Percentiles rank a stretch among this genome's conserved stretches.
Evolutionary conservation across 2,113 vertebrate species (phyloP).

Genomic region (Catharus bicknelli): DNA sequence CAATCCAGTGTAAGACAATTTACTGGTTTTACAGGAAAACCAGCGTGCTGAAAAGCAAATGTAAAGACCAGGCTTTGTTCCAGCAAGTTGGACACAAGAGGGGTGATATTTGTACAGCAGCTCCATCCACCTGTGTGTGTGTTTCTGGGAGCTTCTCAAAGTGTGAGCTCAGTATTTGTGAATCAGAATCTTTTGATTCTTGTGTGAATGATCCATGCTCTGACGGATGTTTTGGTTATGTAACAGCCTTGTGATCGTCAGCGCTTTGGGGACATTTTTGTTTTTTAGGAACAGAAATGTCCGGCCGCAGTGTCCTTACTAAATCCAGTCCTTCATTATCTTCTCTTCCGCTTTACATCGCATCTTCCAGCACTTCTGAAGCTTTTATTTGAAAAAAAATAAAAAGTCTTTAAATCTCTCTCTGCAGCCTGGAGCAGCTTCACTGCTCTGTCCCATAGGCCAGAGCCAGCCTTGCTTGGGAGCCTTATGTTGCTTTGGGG

Average conservation of each 20-base stretch:
- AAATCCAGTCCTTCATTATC: slow-evolving; percentile 3
- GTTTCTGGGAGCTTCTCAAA: background rate
- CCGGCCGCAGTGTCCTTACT: background rate
- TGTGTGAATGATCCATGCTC: background rate
- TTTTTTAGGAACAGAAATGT: background rate
- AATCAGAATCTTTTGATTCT: background rate
- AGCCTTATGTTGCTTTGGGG: background rate
- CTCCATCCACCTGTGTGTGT: background rate
- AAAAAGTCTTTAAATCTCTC: background rate
- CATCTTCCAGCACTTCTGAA: background rate
- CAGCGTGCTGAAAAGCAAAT: background rate
- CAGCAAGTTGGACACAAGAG: background rate
- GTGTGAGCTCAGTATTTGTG: background rate
- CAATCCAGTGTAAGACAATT: background rate
- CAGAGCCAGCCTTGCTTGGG: background rate
- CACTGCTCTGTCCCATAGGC: background rate
- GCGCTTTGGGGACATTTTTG: background rate
- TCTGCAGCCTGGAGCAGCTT: background rate
- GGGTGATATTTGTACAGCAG: fast-evolving
- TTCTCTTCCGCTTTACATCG: background rate
- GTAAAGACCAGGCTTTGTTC: background rate
- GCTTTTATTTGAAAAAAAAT: background rate
- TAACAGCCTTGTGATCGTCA: background rate
- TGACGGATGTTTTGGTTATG: background rate
- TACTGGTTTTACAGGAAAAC: background rate